Percentiles rank a stretch among this genome's conserved stretches.
These are phyloP conservation scores for Dermatophagoides farinae DNA, from an alignment of 1,140 invertebrate genomes.

Conservation along the genomic window DNA sequence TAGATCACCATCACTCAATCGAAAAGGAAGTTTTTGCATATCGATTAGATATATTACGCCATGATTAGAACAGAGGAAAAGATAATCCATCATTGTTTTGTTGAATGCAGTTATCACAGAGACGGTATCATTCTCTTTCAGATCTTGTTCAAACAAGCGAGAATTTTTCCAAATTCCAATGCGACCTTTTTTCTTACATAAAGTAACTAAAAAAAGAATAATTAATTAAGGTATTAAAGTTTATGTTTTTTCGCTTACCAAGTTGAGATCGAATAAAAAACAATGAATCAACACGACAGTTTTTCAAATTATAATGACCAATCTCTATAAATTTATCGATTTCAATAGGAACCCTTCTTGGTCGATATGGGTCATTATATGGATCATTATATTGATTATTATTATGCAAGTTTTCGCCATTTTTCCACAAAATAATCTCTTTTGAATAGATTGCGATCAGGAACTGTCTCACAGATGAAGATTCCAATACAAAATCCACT, in stretches of 20 bases:
- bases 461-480: slow-evolving; percentile 43
- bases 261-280: slow-evolving; percentile 94
- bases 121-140: not conserved
- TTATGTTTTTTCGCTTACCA: not conserved
- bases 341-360: not conserved
- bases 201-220: slow-evolving; percentile 39
- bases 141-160: slow-evolving; percentile 43
- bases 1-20: slow-evolving; percentile 97
- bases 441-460: slow-evolving; percentile 65
- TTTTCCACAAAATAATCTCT: slow-evolving; percentile 52
- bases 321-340: slow-evolving; percentile 3
- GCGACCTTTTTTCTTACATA: slow-evolving; percentile 69
- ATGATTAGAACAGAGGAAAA: not conserved
- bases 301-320: slow-evolving; percentile 9
- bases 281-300: slow-evolving; percentile 67
- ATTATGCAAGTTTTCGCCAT: not conserved
- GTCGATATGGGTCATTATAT: not conserved
- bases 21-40: slow-evolving; percentile 95
- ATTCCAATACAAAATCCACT: slow-evolving; percentile 52
- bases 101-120: slow-evolving; percentile 12
- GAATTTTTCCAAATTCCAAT: slow-evolving; percentile 98
- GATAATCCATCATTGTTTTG: slow-evolving; percentile 7
- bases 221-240: not conserved
- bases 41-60: slow-evolving; percentile 34
- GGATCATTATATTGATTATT: not conserved